Conservation (phyloP, 2,797 vertebrate genomes). For the Cygnus olor region DNA sequence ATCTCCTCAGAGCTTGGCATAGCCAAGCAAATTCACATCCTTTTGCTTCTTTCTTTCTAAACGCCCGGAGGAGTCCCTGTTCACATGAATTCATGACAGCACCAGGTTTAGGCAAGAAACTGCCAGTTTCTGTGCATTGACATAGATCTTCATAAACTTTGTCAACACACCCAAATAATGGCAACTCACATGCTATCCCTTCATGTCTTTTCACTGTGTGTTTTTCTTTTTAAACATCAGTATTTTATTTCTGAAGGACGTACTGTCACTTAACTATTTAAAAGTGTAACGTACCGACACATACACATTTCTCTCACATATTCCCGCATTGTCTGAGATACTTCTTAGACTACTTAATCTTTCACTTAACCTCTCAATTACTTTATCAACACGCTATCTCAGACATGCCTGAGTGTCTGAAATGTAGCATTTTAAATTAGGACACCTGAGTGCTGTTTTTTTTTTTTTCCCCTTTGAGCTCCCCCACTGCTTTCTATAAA, state of each 20-base stretch:
- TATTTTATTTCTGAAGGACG: not conserved
- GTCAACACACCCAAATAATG: not conserved
- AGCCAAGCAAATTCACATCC: not conserved
- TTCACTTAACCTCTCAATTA: not conserved
- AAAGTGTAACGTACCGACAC: accelerated
- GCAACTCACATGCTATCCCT: not conserved
- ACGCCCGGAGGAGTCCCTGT: not conserved
- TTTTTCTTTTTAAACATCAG: not conserved
- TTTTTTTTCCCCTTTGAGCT: not conserved
- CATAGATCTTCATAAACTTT: not conserved
- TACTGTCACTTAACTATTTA: not conserved
- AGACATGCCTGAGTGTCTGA: not conserved
- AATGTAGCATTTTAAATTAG: not conserved
- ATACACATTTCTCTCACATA: not conserved
- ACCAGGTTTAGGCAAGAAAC: not conserved
- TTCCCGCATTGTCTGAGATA: not conserved
- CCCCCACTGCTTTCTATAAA: not conserved
- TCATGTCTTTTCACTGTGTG: not conserved
- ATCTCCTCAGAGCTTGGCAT: not conserved
- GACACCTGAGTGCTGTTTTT: not conserved
- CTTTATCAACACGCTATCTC: not conserved
- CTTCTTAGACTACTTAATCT: not conserved
- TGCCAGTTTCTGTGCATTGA: not conserved
- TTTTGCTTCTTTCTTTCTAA: not conserved
- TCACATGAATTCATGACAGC: not conserved